Evolutionary conservation across 2,113 vertebrate genomes (phyloP).

Genomic region (Furnarius figulus): DNA sequence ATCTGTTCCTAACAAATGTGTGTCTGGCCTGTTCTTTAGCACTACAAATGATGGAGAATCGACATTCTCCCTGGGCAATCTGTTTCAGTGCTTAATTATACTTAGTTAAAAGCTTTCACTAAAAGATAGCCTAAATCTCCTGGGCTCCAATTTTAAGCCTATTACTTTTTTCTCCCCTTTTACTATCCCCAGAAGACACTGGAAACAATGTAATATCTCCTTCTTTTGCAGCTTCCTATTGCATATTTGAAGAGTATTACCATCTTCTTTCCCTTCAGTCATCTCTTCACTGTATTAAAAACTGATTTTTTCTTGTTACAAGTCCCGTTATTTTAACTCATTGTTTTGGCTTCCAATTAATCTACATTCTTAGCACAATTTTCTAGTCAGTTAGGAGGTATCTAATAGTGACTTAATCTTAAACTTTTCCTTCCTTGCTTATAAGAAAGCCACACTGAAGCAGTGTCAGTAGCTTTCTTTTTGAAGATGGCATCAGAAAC

Average conservation of each 20-base stretch:
- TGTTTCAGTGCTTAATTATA: background rate
- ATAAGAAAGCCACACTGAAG: background rate
- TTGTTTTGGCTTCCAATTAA: background rate
- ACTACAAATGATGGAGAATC: background rate
- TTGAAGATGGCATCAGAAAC: background rate
- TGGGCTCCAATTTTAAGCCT: background rate
- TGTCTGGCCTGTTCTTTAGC: background rate
- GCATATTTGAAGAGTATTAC: background rate
- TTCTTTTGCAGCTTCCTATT: background rate
- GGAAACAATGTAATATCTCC: background rate
- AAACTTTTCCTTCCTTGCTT: background rate
- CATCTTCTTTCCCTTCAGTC: background rate
- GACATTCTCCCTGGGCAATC: background rate
- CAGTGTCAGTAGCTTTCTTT: background rate
- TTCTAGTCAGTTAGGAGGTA: background rate
- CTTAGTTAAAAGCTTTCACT: background rate
- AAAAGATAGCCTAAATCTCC: background rate
- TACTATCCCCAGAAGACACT: background rate
- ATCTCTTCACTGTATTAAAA: background rate
- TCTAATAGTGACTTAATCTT: background rate
- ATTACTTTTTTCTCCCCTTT: background rate
- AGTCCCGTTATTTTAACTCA: background rate
- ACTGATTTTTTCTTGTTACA: background rate
- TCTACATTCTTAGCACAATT: background rate
- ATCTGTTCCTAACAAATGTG: background rate